Evolutionary conservation across 92 coral and sea anemone species (phyloP).

Genomic region (Zoanthus sociatus): DNA sequence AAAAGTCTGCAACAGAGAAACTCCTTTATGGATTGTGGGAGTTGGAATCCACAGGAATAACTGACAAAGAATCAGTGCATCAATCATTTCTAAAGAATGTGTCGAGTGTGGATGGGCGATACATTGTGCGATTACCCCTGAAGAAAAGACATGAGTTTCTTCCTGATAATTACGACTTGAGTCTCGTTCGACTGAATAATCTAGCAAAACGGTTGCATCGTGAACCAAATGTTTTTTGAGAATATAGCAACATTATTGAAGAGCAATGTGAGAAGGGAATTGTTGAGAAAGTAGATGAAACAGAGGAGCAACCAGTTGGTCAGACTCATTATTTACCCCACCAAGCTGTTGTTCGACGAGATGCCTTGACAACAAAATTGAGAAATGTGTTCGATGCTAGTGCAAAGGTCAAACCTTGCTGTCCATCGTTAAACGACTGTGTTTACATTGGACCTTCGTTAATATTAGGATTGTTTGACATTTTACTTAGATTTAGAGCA

Average conservation of each 20-base stretch:
- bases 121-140: slow-evolving; percentile 46
- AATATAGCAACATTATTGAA: not conserved
- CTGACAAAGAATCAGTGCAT: slow-evolving; percentile 57
- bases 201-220: not conserved
- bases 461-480: slow-evolving; percentile 55
- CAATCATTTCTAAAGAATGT: slow-evolving; percentile 52
- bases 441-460: slow-evolving; percentile 60
- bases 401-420: slow-evolving; percentile 33
- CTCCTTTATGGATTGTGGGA: slow-evolving; percentile 35
- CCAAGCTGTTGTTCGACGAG: slow-evolving; percentile 59
- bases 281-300: not conserved
- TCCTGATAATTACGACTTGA: slow-evolving; percentile 45
- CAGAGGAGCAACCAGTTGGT: not conserved
- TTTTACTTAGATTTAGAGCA: slow-evolving; percentile 62
- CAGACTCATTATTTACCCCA: slow-evolving; percentile 64
- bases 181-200: no score
- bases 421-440: slow-evolving; percentile 65
- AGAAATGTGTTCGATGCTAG: slow-evolving; percentile 16
- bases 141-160: slow-evolving; percentile 46
- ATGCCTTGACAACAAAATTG: slow-evolving; percentile 59
- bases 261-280: not conserved
- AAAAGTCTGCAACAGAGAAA: slow-evolving; percentile 1
- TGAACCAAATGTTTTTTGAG: not conserved
- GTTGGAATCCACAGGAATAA: slow-evolving; percentile 52
- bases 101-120: slow-evolving; percentile 45